Evolutionary conservation across 2,113 vertebrate species (phyloP), one percentile per base, ranked within the genome.

Genomic region (Gasterosteus aculeatus): DNA sequence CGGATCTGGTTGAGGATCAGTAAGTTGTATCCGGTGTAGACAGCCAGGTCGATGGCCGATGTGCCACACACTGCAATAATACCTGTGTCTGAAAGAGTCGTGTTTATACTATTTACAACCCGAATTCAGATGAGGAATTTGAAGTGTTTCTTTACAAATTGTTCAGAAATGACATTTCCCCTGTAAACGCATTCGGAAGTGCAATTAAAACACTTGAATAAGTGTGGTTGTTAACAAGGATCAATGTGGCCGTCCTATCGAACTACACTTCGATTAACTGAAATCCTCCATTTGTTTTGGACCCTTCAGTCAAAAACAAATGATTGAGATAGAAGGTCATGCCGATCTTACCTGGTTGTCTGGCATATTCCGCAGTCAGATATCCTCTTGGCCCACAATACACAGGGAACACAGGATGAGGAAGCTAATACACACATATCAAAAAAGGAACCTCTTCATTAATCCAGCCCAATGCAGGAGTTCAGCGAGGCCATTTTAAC

Each of bases 11-110:
- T 94, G 46, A 94, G 64, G 42, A 89, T 87, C 77, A 94, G 84
- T 57, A 92, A 85, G 9, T 94, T 94, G 84, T 92, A 95, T 61
- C 93, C 92, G 0, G 87, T 89, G 86, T 91, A 94, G 42, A 92
- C 63, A n/a, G 88, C 86, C 69, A 93, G 80, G 1, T 88, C 49
- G 22, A 94, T 93, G 47, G 83, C n/a, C 33, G 90, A 85, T 19
- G 91, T 91, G 38, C 91, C 92, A 41, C 93, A 95, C 26, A 66
- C 46, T 69, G 93, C 93, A 1, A 80, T 31, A 1, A 93, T 92
- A 75, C 93, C 93, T 8, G 87, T 92, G 85, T 83, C 93, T 94
- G 84, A 18, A 19, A 18, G 2, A 49, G 38, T 26, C 15, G 0
- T 33, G 19, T 7, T 18, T 14, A 18, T 18, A 10, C 7, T 16